Evolutionary conservation across 2,113 vertebrate genomes (phyloP), one percentile per base, ranked within the genome.

Genomic region (Ochotona princeps): DNA sequence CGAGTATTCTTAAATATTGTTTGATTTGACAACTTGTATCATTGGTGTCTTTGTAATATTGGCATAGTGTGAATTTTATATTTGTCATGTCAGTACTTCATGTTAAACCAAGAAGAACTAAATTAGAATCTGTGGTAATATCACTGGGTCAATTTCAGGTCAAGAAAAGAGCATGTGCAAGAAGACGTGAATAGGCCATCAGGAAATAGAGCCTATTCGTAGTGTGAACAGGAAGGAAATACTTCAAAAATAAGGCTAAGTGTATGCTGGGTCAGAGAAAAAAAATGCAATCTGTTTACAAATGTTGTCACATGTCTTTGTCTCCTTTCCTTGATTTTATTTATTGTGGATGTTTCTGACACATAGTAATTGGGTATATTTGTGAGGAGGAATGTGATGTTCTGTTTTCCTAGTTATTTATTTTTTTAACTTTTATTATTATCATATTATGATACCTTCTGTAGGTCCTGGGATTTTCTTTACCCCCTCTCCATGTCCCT

Each of bases 1-100:
- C 25, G n/a, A 80, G 3, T 35, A 74, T 91, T 69, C 26, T 88
- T 75, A 81, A 87, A 70, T 92, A 26, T 13, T 47, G 6, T 66
- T 82, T 81, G 23, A 75, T 81, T 63, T 87, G 60, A 92, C 54
- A 80, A 63, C 15, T 44, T 5, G 74, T 25, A 44, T 30, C 74
- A 74, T 49, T 51, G 44, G 9, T 21, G 2, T 72, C 18, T 30
- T 76, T 47, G 60, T 73, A 74, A 25, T 49, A 66, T 35, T 87
- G 38, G 28, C 18, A 57, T 75, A 65, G 63, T 57, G 63, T 35
- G 32, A 82, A 65, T 90, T 84, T 57, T 90, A 5, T 72, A 51
- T 82, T 92, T 82, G 21, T 78, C 63, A 92, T 44, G 47, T 86
- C 75, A 76, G 23, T 63, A 25, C 26, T 72, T 86, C 66, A 30